A percentile compares a stretch with the other conserved stretches of the same genome.
Conservation (phyloP, 2,113 vertebrate species). For the Psammodynastes pulverulentus region DNA sequence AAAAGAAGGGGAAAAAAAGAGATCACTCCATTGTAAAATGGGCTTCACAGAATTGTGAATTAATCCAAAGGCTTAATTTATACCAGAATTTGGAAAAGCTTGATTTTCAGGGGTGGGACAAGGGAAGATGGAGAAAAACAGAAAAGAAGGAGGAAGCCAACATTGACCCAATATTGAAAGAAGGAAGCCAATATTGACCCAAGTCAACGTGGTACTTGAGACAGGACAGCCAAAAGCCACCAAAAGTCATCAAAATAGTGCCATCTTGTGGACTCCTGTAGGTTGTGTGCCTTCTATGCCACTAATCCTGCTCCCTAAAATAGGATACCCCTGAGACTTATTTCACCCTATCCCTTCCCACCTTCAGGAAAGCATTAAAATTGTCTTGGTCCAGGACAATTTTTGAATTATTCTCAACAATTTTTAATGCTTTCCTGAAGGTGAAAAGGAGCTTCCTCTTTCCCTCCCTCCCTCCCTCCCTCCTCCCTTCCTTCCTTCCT, state of each 20-base stretch:
- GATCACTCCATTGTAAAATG: not conserved
- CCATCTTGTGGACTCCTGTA: not conserved
- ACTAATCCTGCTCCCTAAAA: not conserved
- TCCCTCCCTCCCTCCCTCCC: accelerated
- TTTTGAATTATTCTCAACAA: not conserved
- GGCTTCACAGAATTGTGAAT: not conserved
- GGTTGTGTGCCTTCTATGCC: not conserved
- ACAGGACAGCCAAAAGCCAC: not conserved
- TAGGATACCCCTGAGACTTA: not conserved
- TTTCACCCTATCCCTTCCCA: not conserved
- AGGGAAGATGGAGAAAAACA: not conserved
- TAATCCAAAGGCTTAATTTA: not conserved
- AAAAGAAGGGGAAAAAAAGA: not conserved
- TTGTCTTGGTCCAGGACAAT: not conserved
- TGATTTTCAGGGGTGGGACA: not conserved
- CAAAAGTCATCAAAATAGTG: not conserved
- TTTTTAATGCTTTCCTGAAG: no score
- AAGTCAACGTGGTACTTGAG: not conserved
- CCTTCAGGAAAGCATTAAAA: not conserved
- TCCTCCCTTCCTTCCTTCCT: no score
- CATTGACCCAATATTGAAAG: not conserved
- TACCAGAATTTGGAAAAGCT: not conserved
- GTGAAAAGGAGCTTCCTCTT: no score
- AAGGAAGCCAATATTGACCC: not conserved
- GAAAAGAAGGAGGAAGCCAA: not conserved